Evolutionary conservation across 1,140 invertebrate genomes (phyloP).

Genomic region (Cataglyphis hispanica): DNA sequence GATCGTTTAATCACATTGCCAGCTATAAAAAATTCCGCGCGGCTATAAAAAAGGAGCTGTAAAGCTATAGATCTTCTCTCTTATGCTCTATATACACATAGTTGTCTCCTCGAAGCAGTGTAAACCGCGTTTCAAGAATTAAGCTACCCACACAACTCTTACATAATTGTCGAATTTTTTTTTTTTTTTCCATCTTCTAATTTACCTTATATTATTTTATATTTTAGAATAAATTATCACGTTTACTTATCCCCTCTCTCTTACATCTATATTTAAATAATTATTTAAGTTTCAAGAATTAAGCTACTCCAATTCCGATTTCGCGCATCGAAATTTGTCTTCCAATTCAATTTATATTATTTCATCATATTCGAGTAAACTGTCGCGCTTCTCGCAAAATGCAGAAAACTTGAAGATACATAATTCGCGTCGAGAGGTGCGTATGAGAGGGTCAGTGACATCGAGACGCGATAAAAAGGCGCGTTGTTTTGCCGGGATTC

Average conservation of each 20-base stretch:
- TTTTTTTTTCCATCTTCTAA: neutral
- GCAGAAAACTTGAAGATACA: neutral
- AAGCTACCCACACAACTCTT: too few species aligned
- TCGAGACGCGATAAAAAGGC: conserved; percentile 1
- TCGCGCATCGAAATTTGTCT: too few species aligned
- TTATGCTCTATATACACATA: neutral
- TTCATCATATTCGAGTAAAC: too few species aligned
- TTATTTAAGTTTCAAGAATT: too few species aligned
- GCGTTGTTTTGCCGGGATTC: conserved; percentile 42
- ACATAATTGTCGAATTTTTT: too few species aligned
- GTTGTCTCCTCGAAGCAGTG: neutral
- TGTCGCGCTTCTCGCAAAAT: neutral
- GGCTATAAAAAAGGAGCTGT: neutral
- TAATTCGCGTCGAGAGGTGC: neutral
- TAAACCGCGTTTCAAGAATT: neutral
- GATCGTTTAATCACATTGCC: conserved; percentile 30
- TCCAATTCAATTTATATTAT: neutral
- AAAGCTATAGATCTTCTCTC: neutral
- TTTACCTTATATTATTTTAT: neutral
- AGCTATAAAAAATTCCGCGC: conserved; percentile 23
- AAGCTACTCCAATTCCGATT: too few species aligned
- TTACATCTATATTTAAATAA: too few species aligned
- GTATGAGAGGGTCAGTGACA: conserved; percentile 9
- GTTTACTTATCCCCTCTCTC: too few species aligned
- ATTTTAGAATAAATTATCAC: too few species aligned